Evolutionary conservation across 2,888 invertebrate species (phyloP).

Genomic region (Julus scandinavius): DNA sequence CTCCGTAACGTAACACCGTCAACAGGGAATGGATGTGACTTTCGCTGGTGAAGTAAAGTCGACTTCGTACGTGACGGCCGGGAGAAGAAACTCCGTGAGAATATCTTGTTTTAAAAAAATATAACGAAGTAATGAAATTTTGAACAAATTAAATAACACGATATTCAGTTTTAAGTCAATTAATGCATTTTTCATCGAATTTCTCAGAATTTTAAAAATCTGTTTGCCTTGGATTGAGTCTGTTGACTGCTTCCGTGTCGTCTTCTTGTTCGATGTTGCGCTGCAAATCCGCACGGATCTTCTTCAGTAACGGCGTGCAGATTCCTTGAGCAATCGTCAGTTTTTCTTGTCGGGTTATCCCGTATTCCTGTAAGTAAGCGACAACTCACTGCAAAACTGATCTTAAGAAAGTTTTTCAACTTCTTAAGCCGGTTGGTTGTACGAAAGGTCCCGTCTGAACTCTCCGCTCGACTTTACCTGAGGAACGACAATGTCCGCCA

Average conservation of each 20-base stretch:
- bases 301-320: constrained; percentile 94
- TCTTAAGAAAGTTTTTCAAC: too few relatives aligned
- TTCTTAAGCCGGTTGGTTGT: too few relatives aligned
- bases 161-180: too few relatives aligned
- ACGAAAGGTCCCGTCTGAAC: not conserved
- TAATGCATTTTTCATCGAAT: too few relatives aligned
- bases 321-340: constrained; percentile 96
- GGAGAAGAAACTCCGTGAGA: constrained; percentile 98
- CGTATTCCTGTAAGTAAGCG: constrained; percentile 81
- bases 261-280: constrained; percentile 87
- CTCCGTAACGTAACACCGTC: constrained; percentile 93
- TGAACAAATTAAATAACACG: too few relatives aligned
- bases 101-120: constrained; percentile 74
- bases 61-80: constrained; percentile 95
- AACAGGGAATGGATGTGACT: constrained; percentile 98
- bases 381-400: too few relatives aligned
- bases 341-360: constrained; percentile 94
- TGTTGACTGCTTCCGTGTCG: constrained; percentile 92
- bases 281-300: constrained; percentile 93
- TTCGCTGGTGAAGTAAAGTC: constrained; percentile 99
- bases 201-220: constrained; percentile 57
- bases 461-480: constrained; percentile 77
- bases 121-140: too few relatives aligned
- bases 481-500: constrained; percentile 99
- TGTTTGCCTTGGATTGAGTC: constrained; percentile 89